Percentiles rank a stretch among this genome's conserved stretches.
These are phyloP conservation scores for Siniperca undulata DNA, from an alignment of 2,797 vertebrate species.

Conservation along the genomic window DNA sequence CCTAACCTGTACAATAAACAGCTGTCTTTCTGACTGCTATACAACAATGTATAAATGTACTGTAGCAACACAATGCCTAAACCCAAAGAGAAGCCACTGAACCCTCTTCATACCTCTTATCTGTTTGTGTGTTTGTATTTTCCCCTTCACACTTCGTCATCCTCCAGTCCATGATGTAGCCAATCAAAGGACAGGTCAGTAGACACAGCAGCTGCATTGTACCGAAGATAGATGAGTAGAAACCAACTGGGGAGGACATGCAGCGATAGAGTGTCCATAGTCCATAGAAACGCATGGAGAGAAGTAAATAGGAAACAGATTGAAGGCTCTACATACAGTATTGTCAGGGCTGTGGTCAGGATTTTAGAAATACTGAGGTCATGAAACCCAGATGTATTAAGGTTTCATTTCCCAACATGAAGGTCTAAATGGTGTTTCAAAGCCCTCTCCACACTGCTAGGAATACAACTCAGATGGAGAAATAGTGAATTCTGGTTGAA, in stretches of 20 bases:
- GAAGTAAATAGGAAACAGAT: not conserved
- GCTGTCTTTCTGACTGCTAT: not conserved
- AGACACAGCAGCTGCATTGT: constrained; percentile 90
- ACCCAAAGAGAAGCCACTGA: not conserved
- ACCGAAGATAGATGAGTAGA: constrained; percentile 91
- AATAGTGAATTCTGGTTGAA: not conserved
- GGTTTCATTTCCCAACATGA: not conserved
- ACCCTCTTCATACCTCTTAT: constrained; percentile 65
- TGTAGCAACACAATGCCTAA: not conserved
- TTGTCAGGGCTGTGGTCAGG: not conserved
- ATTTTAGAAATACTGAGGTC: not conserved
- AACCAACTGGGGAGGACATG: constrained; percentile 78
- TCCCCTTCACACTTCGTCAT: constrained; percentile 87
- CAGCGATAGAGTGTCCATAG: not conserved
- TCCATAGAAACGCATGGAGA: not conserved
- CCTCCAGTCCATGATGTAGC: constrained; percentile 93
- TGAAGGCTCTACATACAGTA: no score
- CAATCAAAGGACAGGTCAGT: constrained; percentile 90
- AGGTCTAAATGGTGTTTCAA: not conserved
- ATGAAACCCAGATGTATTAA: not conserved
- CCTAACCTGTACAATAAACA: not conserved
- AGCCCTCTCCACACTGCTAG: not conserved
- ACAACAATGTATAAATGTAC: not conserved
- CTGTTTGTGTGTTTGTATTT: constrained; percentile 28
- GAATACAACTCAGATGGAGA: not conserved